Conservation (phyloP, 2,113 vertebrate genomes). For the Ictidomys tridecemlineatus region DNA sequence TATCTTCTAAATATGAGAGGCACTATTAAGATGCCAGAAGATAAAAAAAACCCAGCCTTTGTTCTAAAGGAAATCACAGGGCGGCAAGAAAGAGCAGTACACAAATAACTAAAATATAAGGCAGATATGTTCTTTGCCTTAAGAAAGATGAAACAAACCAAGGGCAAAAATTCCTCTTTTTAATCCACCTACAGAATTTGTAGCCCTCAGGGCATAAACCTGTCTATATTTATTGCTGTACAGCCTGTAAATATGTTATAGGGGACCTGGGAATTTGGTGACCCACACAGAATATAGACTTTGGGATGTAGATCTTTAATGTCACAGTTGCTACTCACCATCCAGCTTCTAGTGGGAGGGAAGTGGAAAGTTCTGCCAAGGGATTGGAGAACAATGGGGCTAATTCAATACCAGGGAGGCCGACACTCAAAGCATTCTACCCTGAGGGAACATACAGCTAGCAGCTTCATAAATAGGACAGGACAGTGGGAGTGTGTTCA, state of each 20-base stretch:
- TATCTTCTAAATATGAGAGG: conserved; percentile 15
- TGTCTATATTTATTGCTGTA: not conserved
- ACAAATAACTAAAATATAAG: not conserved
- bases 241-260: not conserved
- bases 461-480: not conserved
- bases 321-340: conserved; percentile 46
- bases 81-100: not conserved
- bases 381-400: conserved; percentile 57
- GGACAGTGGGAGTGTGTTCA: not conserved
- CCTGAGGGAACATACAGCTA: conserved; percentile 15
- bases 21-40: not conserved
- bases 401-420: conserved; percentile 6
- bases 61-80: not conserved
- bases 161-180: not conserved
- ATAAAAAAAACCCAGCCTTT: not conserved
- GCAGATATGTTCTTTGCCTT: not conserved
- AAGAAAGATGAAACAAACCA: conserved; percentile 2
- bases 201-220: not conserved
- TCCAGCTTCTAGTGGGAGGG: not conserved
- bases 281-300: not conserved
- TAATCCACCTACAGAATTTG: not conserved
- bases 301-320: conserved; percentile 31
- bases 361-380: conserved; percentile 38
- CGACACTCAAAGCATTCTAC: conserved; percentile 24
- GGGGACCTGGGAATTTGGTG: not conserved